Conservation (phyloP, 2,888 invertebrate genomes). For the Polylopha cassiicola region DNA sequence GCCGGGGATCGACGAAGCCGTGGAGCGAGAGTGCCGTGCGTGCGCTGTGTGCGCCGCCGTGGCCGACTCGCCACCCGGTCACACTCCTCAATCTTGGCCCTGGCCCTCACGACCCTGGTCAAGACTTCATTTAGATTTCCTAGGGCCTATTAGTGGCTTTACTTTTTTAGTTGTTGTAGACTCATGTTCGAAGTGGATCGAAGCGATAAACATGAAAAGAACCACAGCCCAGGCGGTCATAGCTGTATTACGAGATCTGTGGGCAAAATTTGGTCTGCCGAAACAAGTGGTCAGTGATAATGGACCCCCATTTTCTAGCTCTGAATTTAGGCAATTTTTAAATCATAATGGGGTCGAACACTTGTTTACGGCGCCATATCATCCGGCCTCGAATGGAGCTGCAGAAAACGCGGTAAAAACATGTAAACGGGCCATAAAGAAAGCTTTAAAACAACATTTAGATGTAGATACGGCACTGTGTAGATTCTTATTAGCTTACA, state of each 20-base stretch:
- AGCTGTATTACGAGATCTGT: not conserved
- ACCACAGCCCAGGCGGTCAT: not conserved
- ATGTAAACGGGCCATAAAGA: conserved; percentile 8
- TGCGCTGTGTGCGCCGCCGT: conserved; percentile 12
- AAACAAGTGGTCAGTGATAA: not conserved
- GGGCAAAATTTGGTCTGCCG: not conserved
- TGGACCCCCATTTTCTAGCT: not conserved
- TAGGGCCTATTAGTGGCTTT: no score
- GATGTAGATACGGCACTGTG: conserved; percentile 8
- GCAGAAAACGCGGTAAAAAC: conserved; percentile 8
- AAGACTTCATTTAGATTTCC: conserved; percentile 1
- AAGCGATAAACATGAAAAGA: not conserved
- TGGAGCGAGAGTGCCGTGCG: conserved; percentile 5
- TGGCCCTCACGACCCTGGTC: conserved; percentile 1
- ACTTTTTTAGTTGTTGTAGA: not conserved
- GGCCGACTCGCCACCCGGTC: conserved; percentile 1
- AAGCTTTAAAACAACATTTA: conserved; percentile 1
- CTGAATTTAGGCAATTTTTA: not conserved
- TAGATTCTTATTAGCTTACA: conserved; percentile 8
- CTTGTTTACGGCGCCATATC: not conserved
- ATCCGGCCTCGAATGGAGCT: not conserved
- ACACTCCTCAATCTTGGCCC: not conserved
- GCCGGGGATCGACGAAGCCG: conserved; percentile 23
- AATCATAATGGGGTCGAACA: no score
- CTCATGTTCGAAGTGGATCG: conserved; percentile 3